Conservation (phyloP, 2,113 vertebrate species). For the Hippocampus mohnikei region DNA sequence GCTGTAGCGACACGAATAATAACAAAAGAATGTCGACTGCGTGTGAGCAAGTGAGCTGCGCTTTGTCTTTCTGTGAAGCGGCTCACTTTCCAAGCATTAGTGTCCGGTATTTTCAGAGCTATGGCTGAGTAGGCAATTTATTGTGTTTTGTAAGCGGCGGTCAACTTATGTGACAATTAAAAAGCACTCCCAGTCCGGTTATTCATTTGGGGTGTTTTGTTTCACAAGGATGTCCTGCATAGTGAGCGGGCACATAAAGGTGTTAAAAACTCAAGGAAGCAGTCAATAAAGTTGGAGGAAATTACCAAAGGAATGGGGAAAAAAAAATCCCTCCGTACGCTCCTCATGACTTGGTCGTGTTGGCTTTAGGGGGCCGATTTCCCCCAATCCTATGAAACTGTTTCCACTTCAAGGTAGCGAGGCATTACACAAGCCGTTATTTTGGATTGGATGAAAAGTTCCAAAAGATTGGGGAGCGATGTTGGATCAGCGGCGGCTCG, state of each 20-base stretch:
- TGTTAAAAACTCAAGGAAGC: background rate
- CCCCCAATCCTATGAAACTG: constrained; percentile 19
- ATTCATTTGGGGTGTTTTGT: no score
- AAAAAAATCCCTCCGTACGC: constrained; percentile 13
- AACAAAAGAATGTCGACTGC: no score
- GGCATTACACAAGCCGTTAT: constrained; percentile 32
- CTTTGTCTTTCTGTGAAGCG: no score
- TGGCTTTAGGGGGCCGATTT: constrained; percentile 13
- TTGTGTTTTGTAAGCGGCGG: no score
- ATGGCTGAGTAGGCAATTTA: no score
- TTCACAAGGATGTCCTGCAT: background rate
- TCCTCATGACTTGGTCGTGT: constrained; percentile 13
- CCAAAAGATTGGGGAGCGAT: constrained; percentile 37
- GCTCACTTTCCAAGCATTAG: no score
- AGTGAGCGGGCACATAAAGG: background rate
- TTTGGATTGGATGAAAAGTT: constrained; percentile 50
- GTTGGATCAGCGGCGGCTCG: constrained; percentile 49
- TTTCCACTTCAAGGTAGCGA: constrained; percentile 16
- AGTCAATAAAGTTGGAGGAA: background rate
- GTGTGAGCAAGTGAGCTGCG: no score
- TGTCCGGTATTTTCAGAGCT: no score
- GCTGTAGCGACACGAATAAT: no score
- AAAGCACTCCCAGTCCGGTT: background rate
- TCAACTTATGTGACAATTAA: no score
- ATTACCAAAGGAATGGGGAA: background rate